Percentiles rank a stretch among this genome's conserved stretches.
phyloP scores from a whole-genome alignment of 1,140 invertebrate genomes.

The Ruditapes philippinarum region DNA sequence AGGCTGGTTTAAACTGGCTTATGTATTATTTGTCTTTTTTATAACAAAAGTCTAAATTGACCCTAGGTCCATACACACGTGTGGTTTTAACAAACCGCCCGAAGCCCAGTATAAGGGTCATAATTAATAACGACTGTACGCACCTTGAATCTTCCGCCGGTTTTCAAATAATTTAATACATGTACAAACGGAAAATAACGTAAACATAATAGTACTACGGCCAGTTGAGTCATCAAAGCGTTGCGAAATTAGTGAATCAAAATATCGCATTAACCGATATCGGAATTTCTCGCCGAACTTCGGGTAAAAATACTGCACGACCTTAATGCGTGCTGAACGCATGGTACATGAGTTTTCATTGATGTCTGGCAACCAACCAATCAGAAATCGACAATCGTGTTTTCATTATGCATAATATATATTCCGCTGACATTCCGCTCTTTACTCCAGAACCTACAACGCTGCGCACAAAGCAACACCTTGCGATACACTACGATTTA shows the following conservation, averaged over 20 bases:
- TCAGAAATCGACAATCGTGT: background rate
- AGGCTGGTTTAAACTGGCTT: too few relatives aligned
- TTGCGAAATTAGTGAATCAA: too few relatives aligned
- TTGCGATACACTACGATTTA: background rate
- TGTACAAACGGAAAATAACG: background rate
- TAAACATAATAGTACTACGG: background rate
- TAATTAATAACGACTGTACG: background rate
- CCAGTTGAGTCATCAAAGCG: too few relatives aligned
- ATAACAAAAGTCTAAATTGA: too few relatives aligned
- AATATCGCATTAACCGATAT: too few relatives aligned
- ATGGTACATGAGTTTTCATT: slow-evolving; percentile 2
- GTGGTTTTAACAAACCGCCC: too few relatives aligned
- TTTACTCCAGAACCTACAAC: background rate
- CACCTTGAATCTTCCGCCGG: background rate
- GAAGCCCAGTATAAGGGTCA: background rate
- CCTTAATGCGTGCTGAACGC: background rate
- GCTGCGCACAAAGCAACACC: background rate
- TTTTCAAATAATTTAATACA: too few relatives aligned
- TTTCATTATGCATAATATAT: background rate
- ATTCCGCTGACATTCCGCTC: background rate
- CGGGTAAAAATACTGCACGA: background rate
- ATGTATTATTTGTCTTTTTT: too few relatives aligned
- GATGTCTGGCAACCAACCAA: background rate
- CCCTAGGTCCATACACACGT: too few relatives aligned
- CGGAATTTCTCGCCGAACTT: background rate